Evolutionary conservation across 2,888 invertebrate species (phyloP).

Genomic region (Archips crataeganus): DNA sequence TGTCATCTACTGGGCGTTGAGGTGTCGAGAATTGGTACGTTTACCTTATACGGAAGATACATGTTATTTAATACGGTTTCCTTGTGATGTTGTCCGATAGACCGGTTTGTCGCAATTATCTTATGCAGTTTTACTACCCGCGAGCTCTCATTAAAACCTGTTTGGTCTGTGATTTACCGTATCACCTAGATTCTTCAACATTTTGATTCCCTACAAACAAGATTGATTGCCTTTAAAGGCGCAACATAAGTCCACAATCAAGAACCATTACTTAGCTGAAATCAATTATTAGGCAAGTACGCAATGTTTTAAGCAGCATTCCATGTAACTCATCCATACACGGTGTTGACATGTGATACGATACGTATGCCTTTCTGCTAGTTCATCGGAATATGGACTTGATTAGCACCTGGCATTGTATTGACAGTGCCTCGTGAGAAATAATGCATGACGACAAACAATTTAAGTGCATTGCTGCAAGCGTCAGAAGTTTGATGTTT

Average conservation of each 20-base stretch:
- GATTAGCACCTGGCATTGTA: conserved; percentile 48
- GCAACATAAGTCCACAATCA: conserved; percentile 1
- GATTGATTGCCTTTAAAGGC: background rate
- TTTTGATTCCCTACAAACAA: background rate
- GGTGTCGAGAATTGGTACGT: too few relatives aligned
- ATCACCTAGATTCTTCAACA: conserved; percentile 8
- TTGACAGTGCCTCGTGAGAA: conserved; percentile 55
- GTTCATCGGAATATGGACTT: conserved; percentile 50
- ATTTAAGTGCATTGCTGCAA: conserved; percentile 33
- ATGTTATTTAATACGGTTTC: background rate
- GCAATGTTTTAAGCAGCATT: conserved; percentile 31
- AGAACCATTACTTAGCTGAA: conserved; percentile 9
- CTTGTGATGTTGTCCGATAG: background rate
- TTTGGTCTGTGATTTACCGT: conserved; percentile 9
- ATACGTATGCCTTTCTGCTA: conserved; percentile 49
- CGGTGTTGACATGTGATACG: conserved; percentile 45
- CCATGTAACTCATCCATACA: conserved; percentile 45
- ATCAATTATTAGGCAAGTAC: conserved; percentile 26
- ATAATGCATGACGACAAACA: conserved; percentile 48
- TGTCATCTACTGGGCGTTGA: too few relatives aligned
- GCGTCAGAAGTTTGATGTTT: conserved; percentile 42
- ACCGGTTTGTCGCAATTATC: background rate
- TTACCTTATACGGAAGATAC: background rate
- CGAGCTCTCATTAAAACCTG: conserved; percentile 3
- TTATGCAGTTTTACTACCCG: background rate